A percentile compares a stretch with the other conserved stretches of the same genome.
Evolutionary conservation across 2,888 invertebrate genomes (phyloP).

Genomic region (Cacoxenus indagator): DNA sequence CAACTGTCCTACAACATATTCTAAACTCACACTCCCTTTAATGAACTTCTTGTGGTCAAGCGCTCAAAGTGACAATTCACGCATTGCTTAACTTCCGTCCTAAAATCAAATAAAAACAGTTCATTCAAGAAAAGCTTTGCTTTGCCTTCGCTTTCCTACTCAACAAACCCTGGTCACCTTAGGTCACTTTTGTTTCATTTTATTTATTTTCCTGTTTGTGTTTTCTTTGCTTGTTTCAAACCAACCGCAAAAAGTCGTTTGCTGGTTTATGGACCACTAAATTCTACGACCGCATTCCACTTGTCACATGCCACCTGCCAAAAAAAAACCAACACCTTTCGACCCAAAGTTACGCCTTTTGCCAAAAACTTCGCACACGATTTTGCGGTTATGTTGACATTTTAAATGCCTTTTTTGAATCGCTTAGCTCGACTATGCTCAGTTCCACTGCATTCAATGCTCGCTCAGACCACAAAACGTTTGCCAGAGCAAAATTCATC

Average conservation of each 20-base stretch:
- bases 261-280: slow-evolving; percentile 6
- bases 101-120: not conserved
- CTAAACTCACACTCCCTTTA: too few relatives aligned
- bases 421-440: slow-evolving; percentile 35
- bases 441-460: too few relatives aligned
- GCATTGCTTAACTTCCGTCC: not conserved
- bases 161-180: not conserved
- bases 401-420: slow-evolving; percentile 60
- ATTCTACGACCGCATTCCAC: not conserved
- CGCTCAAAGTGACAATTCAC: slow-evolving; percentile 50
- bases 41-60: slow-evolving; percentile 62
- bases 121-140: not conserved
- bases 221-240: not conserved
- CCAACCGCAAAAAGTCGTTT: slow-evolving; percentile 13
- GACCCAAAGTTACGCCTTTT: slow-evolving; percentile 21
- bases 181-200: slow-evolving; percentile 25
- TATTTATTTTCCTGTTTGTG: not conserved
- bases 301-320: not conserved
- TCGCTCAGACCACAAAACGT: slow-evolving; percentile 17
- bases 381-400: slow-evolving; percentile 61
- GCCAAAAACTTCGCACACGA: slow-evolving; percentile 57
- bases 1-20: too few relatives aligned
- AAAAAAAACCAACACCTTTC: not conserved
- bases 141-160: not conserved
- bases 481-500: not conserved